Evolutionary conservation across 2,113 vertebrate species (phyloP).

Genomic region (Amblyopsis rosae): DNA sequence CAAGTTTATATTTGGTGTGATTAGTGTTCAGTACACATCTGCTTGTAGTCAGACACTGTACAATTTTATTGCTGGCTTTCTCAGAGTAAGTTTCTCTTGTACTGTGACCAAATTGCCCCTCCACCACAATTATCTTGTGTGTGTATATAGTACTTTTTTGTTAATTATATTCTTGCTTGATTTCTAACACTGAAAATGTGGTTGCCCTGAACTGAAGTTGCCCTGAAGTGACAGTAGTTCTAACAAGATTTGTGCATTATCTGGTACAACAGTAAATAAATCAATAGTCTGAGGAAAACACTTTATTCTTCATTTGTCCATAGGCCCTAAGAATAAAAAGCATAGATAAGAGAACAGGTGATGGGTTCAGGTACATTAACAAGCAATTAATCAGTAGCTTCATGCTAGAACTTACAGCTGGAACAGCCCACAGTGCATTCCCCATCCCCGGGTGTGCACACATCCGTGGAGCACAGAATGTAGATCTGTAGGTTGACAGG

Average conservation of each 20-base stretch:
- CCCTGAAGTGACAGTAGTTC: too few relatives aligned
- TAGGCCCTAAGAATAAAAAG: constrained; percentile 13
- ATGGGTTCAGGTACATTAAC: not conserved
- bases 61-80: not conserved
- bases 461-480: constrained; percentile 47
- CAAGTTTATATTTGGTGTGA: too few relatives aligned
- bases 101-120: not conserved
- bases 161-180: not conserved
- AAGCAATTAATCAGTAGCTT: not conserved
- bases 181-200: not conserved
- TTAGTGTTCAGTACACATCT: too few relatives aligned
- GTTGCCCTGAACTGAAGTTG: not conserved
- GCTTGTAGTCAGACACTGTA: too few relatives aligned
- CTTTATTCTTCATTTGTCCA: constrained; percentile 37
- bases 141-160: not conserved
- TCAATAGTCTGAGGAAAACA: not conserved
- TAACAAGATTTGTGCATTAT: not conserved
- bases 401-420: constrained; percentile 24
- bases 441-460: constrained; percentile 30
- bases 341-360: not conserved
- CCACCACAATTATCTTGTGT: too few relatives aligned
- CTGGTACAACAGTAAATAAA: constrained; percentile 14
- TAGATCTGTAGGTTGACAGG: constrained; percentile 30
- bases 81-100: not conserved
- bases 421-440: constrained; percentile 45